A percentile compares a stretch with the other conserved stretches of the same genome.
These are phyloP conservation scores for Mimumesa dahlbomi DNA, from an alignment of 2,888 invertebrate genomes.

Conservation along the genomic window DNA sequence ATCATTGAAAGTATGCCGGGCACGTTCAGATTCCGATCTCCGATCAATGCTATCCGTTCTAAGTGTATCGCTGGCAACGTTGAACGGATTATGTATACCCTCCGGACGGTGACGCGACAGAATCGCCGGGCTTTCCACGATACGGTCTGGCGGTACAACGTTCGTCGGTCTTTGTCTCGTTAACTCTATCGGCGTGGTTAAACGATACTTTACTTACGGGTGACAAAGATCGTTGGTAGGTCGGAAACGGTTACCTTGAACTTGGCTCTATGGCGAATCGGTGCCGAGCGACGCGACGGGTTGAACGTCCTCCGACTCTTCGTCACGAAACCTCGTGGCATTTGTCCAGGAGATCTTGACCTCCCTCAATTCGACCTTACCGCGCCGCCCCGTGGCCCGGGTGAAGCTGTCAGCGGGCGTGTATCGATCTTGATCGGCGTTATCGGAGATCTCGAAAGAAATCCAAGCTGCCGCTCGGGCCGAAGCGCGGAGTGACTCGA, in stretches of 20 bases:
- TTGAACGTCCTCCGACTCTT: constrained; percentile 48
- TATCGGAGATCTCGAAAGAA: constrained; percentile 66
- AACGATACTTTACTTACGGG: background rate
- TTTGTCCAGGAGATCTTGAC: constrained; percentile 70
- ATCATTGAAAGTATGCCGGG: constrained; percentile 64
- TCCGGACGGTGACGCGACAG: constrained; percentile 35
- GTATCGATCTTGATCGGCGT: constrained; percentile 68
- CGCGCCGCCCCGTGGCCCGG: no score
- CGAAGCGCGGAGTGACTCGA: constrained; percentile 64
- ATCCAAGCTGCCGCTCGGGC: constrained; percentile 63
- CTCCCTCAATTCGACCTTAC: constrained; percentile 67
- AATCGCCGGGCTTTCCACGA: no score
- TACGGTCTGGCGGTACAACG: no score
- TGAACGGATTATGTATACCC: no score
- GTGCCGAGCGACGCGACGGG: background rate
- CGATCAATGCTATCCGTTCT: constrained; percentile 15
- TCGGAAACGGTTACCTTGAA: background rate
- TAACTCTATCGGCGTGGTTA: background rate
- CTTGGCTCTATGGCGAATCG: background rate
- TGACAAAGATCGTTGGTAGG: background rate
- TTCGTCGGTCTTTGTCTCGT: no score
- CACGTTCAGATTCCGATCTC: constrained; percentile 39
- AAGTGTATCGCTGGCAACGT: no score
- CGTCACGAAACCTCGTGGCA: constrained; percentile 61
- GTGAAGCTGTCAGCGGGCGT: constrained; percentile 62